phyloP scores from a whole-genome alignment of 2,888 invertebrate genomes.

The Minunthozetes semirufus region DNA sequence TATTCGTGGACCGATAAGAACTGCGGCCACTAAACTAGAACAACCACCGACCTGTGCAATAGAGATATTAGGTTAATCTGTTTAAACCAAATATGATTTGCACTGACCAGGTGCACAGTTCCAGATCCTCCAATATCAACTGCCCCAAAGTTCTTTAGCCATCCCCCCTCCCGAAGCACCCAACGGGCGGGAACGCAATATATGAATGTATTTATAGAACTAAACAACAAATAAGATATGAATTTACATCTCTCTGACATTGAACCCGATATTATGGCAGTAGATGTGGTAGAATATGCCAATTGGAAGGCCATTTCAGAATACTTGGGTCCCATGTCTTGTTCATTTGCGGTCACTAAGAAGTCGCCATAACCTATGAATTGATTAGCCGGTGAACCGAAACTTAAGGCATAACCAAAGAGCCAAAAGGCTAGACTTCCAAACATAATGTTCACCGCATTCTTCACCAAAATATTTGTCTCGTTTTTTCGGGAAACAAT shows the following conservation, averaged over 20 bases:
- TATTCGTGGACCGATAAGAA: constrained; percentile 49
- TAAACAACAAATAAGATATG: constrained; percentile 63
- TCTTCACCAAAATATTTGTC: constrained; percentile 44
- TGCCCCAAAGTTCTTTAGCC: constrained; percentile 70
- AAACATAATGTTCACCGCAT: constrained; percentile 43
- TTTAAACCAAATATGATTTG: not conserved
- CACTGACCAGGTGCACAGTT: constrained; percentile 78
- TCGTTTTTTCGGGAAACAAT: constrained; percentile 43
- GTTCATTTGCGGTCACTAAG: constrained; percentile 45
- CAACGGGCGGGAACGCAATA: constrained; percentile 76
- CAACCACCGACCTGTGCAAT: constrained; percentile 48
- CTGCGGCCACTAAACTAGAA: constrained; percentile 75
- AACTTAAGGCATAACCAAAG: constrained; percentile 43
- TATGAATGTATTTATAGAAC: constrained; percentile 76
- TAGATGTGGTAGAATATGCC: constrained; percentile 82
- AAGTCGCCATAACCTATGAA: constrained; percentile 50
- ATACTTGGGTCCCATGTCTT: constrained; percentile 47
- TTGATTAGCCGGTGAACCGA: constrained; percentile 47
- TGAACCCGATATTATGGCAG: constrained; percentile 42
- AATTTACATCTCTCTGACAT: constrained; percentile 43
- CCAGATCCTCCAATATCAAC: constrained; percentile 87
- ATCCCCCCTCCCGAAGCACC: constrained; percentile 55
- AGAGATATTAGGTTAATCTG: not conserved
- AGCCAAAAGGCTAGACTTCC: constrained; percentile 43
- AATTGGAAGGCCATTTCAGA: constrained; percentile 48